phyloP scores from a whole-genome alignment of 2,888 invertebrate species.

The Cheiracanthium punctorium region DNA sequence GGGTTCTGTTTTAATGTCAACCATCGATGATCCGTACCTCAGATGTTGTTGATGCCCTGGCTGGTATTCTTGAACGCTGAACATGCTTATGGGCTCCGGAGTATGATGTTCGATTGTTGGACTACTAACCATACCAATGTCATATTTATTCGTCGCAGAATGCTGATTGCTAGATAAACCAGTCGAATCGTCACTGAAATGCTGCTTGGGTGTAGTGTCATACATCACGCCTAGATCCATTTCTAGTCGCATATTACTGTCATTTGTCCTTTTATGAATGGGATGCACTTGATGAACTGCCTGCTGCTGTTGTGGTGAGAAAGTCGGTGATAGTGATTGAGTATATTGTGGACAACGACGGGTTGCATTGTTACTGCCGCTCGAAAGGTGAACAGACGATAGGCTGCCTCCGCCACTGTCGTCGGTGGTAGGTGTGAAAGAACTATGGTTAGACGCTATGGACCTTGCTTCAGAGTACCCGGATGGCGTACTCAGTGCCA shows the following conservation, averaged over 20 bases:
- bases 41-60: conserved; percentile 34
- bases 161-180: conserved; percentile 24
- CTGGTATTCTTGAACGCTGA: conserved; percentile 53
- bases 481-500: conserved; percentile 49
- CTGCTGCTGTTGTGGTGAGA: conserved; percentile 28
- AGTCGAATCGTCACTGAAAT: conserved; percentile 39
- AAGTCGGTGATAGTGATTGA: conserved; percentile 33
- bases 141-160: conserved; percentile 30
- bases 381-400: conserved; percentile 34
- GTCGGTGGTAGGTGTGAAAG: conserved; percentile 60
- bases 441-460: conserved; percentile 41
- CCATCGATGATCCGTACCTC: conserved; percentile 53
- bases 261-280: conserved; percentile 27
- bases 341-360: conserved; percentile 49
- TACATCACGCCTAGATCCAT: conserved; percentile 55
- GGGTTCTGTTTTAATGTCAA: conserved; percentile 51
- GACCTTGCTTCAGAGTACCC: conserved; percentile 47
- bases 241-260: conserved; percentile 21
- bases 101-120: conserved; percentile 41
- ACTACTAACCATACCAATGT: conserved; percentile 36
- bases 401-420: conserved; percentile 58
- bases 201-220: conserved; percentile 36
- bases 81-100: conserved; percentile 41
- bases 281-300: conserved; percentile 34
- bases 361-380: conserved; percentile 15